Conservation (phyloP, 1,140 invertebrate species). For the Anoplolepis gracilipes region DNA sequence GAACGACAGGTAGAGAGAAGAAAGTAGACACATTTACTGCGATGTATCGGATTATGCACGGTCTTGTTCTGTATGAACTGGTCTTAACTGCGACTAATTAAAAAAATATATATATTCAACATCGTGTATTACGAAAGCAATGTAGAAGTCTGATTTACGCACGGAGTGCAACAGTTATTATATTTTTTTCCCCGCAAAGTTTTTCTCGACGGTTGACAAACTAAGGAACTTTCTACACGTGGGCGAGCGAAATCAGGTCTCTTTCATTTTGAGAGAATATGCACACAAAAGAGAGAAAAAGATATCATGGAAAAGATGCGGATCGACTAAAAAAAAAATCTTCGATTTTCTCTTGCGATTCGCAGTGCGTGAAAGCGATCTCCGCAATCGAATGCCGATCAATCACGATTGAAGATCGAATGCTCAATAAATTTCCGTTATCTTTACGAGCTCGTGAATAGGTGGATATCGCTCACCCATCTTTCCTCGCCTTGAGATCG, state of each 20-base stretch:
- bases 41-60: conserved; percentile 56
- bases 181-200: conserved; percentile 19
- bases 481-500: conserved; percentile 60
- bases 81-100: conserved; percentile 72
- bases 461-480: conserved; percentile 64
- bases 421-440: conserved; percentile 71
- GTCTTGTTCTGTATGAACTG: conserved; percentile 40
- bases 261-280: background rate
- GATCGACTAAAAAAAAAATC: conserved; percentile 23
- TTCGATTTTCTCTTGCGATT: conserved; percentile 8
- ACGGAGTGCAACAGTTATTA: background rate
- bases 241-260: conserved; percentile 71
- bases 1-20: conserved; percentile 54
- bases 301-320: background rate
- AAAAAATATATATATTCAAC: conserved; percentile 69
- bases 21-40: conserved; percentile 35
- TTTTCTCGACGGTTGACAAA: conserved; percentile 27
- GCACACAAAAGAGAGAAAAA: background rate
- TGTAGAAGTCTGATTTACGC: conserved; percentile 54
- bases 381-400: conserved; percentile 49
- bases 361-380: conserved; percentile 34
- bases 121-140: conserved; percentile 32
- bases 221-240: conserved; percentile 69
- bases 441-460: conserved; percentile 65
- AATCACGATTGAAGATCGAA: conserved; percentile 37